A percentile compares a stretch with the other conserved stretches of the same genome.
These are phyloP conservation scores for Electrophaes corylata DNA, from an alignment of 2,888 invertebrate genomes.

Conservation along the genomic window DNA sequence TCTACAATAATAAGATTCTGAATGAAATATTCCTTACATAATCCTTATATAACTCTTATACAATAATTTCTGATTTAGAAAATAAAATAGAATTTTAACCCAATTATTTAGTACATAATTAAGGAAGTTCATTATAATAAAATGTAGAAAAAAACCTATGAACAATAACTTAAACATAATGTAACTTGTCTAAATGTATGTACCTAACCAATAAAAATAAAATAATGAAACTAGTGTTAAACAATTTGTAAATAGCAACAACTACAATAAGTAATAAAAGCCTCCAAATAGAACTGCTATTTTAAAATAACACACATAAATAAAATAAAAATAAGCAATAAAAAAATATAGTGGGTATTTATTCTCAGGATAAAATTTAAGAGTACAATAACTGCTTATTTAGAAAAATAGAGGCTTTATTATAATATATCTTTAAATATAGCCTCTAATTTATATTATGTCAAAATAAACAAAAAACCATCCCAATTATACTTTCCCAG, in stretches of 20 bases:
- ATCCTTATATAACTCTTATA: constrained; percentile 28
- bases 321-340: constrained; percentile 61
- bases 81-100: constrained; percentile 34
- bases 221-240: constrained; percentile 64
- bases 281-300: constrained; percentile 69
- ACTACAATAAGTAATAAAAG: constrained; percentile 68
- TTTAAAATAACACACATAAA: constrained; percentile 65
- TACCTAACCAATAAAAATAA: constrained; percentile 56
- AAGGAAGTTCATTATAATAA: constrained; percentile 22
- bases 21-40: constrained; percentile 30
- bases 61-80: constrained; percentile 32
- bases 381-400: constrained; percentile 46
- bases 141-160: constrained; percentile 34
- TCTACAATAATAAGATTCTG: constrained; percentile 40
- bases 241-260: constrained; percentile 80
- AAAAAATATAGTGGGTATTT: constrained; percentile 42
- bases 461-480: constrained; percentile 37
- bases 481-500: constrained; percentile 27
- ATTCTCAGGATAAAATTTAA: constrained; percentile 52
- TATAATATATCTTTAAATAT: constrained; percentile 52
- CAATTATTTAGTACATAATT: constrained; percentile 33
- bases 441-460: constrained; percentile 57
- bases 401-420: constrained; percentile 50
- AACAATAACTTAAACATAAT: constrained; percentile 36
- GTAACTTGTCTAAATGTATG: constrained; percentile 49